phyloP scores from a whole-genome alignment of 2,113 vertebrate species.

The Spheniscus mendiculus region DNA sequence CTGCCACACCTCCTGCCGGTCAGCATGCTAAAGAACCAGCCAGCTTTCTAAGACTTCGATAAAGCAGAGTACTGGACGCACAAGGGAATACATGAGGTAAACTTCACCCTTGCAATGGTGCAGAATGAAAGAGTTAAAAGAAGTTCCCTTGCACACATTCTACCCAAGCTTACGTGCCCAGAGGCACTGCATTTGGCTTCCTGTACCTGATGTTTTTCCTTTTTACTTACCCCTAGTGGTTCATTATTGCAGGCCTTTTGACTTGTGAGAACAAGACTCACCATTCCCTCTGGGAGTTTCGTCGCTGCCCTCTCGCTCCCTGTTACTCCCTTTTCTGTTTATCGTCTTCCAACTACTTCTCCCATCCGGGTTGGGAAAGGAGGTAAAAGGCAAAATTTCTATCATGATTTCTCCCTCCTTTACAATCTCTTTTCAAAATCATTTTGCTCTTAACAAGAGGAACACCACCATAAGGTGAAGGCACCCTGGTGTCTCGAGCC shows the following conservation, averaged over 20 bases:
- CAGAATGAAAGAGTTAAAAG: constrained; percentile 11
- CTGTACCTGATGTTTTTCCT: background rate
- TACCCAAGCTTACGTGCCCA: background rate
- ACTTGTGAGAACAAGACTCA: constrained; percentile 66
- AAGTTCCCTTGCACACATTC: background rate
- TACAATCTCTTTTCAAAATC: background rate
- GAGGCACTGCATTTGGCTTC: constrained; percentile 11
- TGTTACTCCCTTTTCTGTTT: constrained; percentile 10
- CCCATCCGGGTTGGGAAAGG: background rate
- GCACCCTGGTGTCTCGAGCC: background rate
- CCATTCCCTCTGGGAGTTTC: constrained; percentile 43
- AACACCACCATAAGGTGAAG: background rate
- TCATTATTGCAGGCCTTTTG: constrained; percentile 16
- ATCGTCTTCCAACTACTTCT: background rate
- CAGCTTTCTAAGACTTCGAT: background rate
- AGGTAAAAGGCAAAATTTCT: constrained; percentile 2
- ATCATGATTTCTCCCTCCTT: background rate
- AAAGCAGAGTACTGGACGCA: background rate
- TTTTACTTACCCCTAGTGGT: background rate
- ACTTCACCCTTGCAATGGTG: background rate
- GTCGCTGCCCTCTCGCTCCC: background rate
- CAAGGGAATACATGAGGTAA: background rate
- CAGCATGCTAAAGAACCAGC: background rate
- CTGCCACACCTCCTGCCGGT: background rate
- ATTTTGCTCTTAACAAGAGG: background rate